Evolutionary conservation across 2,797 vertebrate species (phyloP).

Genomic region (Carcharodon carcharias): DNA sequence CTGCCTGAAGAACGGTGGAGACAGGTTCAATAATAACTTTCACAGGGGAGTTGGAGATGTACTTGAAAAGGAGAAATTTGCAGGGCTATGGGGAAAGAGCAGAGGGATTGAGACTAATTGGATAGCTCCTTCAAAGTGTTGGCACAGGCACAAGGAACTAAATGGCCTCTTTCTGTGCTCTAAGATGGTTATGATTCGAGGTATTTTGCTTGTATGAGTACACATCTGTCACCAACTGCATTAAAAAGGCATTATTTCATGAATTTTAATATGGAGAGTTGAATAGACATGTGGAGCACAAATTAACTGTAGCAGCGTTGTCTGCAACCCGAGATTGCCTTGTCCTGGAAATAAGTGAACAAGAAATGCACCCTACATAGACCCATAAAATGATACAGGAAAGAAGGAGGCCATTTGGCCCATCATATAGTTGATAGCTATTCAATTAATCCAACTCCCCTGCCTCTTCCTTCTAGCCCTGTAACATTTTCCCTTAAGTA

Average conservation of each 20-base stretch:
- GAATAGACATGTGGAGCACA: background rate
- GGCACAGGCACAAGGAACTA: background rate
- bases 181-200: background rate
- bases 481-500: background rate
- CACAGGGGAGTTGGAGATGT: background rate
- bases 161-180: background rate
- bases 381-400: background rate
- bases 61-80: background rate
- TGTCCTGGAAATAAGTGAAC: background rate
- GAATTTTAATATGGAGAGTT: background rate
- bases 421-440: background rate
- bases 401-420: background rate
- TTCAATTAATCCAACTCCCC: background rate
- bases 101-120: background rate
- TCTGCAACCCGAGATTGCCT: background rate
- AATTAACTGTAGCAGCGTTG: background rate
- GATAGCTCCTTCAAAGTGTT: background rate
- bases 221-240: background rate
- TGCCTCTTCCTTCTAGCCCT: background rate
- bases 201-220: background rate
- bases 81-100: background rate
- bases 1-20: background rate
- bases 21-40: background rate
- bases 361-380: background rate
- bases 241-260: background rate